Percentiles rank a stretch among this genome's conserved stretches.
These are phyloP conservation scores for Ametastegia equiseti DNA, from an alignment of 2,888 invertebrate genomes.

Conservation along the genomic window DNA sequence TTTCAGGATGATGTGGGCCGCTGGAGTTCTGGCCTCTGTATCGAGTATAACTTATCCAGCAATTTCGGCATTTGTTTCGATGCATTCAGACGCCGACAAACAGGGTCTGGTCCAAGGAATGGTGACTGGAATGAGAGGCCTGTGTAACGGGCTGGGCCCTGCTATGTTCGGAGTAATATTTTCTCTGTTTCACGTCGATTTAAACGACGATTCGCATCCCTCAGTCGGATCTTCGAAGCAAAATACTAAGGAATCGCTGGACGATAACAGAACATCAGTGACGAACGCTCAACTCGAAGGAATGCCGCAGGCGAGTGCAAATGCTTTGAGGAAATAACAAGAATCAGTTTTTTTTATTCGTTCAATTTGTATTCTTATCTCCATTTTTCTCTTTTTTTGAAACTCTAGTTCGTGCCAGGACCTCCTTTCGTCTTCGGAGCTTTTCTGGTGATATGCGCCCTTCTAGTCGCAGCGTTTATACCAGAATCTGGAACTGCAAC, in stretches of 20 bases:
- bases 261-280: constrained; percentile 73
- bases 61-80: constrained; percentile 98
- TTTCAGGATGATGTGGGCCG: constrained; percentile 98
- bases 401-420: constrained; percentile 92
- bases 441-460: constrained; percentile 95
- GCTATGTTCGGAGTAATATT: constrained; percentile 99
- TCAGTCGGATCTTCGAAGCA: constrained; percentile 53
- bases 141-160: constrained; percentile 98
- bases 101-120: constrained; percentile 98
- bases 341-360: neutral
- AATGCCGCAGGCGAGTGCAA: constrained; percentile 77
- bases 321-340: constrained; percentile 48
- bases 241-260: constrained; percentile 69
- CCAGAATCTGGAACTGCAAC: constrained; percentile 81
- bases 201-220: constrained; percentile 84
- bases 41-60: constrained; percentile 99
- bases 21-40: constrained; percentile 96
- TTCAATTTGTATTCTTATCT: neutral
- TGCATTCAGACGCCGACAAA: constrained; percentile 97
- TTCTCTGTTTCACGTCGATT: constrained; percentile 98
- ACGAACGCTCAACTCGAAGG: constrained; percentile 77
- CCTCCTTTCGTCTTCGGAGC: constrained; percentile 99
- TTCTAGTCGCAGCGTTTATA: constrained; percentile 94
- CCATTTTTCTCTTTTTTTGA: constrained; percentile 53
- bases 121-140: constrained; percentile 98